Base-by-base conservation (phyloP, 2,888 invertebrate species). In the Balanococcus diminutus region DNA sequence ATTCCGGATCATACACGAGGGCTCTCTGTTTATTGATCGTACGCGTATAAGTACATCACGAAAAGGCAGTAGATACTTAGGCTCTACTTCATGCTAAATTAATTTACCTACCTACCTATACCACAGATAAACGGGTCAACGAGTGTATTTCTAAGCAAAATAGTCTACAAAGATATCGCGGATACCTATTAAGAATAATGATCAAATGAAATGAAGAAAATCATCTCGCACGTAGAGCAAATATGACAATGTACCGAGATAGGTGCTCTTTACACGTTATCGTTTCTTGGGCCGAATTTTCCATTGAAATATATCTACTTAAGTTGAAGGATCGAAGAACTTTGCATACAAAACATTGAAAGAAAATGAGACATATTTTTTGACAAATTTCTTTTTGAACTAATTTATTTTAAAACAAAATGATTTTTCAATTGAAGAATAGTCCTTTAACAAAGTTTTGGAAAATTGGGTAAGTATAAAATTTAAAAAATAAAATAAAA, bases 71-170 rank as follows among this genome's bases (percentile, higher is more conserved):
- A 72, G n/a, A 36, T 31, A 83, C 56, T 67, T 28, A 25, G 39
- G 25, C 31, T n/a, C n/a, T 72, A 72, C 84, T 84, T 72, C 72
- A 42, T 61, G 84, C 72, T 36, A 84, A 84, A 84, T 84, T 84
- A 84, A 84, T 84, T 72, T 75, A n/a, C n/a, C n/a, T n/a, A n/a
- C n/a, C n/a, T n/a, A n/a, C n/a, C n/a, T n/a, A 61, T 56, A 19
- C 14, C 22, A 16, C 84, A 72, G 42, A 84, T 84, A 84, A 84
- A 42, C 75, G 42, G 84, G 84, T 84, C 84, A 84, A 72, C 72
- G 84, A 72, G 72, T 72, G 67, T 51, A n/a, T n/a, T n/a, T n/a
- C n/a, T n/a, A 75, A 84, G 84, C 32, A 84, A 84, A 84, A n/a
- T 9, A 14, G 14, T 84, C 67, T 39, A 72, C 39, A 84, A 75